Percentiles rank a stretch among this genome's conserved stretches.
These are phyloP conservation scores for Amphiura filiformis DNA, from an alignment of 35 echinoderm and acorn worm species.

Conservation along the genomic window DNA sequence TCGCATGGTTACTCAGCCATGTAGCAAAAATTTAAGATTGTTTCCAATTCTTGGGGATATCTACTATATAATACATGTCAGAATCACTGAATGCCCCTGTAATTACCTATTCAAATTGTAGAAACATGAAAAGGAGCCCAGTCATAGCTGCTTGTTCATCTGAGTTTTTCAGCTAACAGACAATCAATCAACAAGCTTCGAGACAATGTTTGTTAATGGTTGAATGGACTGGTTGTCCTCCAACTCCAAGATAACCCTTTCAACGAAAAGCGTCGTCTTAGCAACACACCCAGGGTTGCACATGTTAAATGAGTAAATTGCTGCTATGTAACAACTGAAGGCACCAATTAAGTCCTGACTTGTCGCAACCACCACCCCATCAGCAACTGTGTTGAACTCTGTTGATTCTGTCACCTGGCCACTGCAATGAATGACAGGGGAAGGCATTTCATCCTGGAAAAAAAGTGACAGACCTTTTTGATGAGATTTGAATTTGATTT, in stretches of 20 bases:
- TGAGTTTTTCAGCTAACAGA: no score
- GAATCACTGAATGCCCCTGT: no score
- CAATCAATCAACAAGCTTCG: no score
- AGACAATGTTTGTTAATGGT: background rate
- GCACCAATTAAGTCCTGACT: constrained; percentile 8
- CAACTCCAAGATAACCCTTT: constrained; percentile 13
- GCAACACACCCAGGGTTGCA: background rate
- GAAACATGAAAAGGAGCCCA: no score
- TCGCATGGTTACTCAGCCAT: no score
- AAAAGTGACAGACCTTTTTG: background rate
- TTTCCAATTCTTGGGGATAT: no score
- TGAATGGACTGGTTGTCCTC: constrained; percentile 1
- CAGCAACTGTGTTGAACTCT: background rate
- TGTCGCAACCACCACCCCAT: constrained; percentile 4
- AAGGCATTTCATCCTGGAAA: constrained; percentile 13
- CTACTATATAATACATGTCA: no score
- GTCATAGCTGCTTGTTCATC: no score
- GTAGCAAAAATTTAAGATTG: no score
- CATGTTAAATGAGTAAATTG: constrained; percentile 31
- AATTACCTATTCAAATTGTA: no score
- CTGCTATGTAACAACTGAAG: constrained; percentile 41
- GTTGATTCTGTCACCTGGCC: background rate
- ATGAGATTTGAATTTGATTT: background rate
- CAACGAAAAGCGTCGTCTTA: constrained; percentile 17
- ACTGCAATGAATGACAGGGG: constrained; percentile 14